These are phyloP conservation scores for Pandion haliaetus DNA, from an alignment of 2,113 vertebrate species.

Conservation along the genomic window DNA sequence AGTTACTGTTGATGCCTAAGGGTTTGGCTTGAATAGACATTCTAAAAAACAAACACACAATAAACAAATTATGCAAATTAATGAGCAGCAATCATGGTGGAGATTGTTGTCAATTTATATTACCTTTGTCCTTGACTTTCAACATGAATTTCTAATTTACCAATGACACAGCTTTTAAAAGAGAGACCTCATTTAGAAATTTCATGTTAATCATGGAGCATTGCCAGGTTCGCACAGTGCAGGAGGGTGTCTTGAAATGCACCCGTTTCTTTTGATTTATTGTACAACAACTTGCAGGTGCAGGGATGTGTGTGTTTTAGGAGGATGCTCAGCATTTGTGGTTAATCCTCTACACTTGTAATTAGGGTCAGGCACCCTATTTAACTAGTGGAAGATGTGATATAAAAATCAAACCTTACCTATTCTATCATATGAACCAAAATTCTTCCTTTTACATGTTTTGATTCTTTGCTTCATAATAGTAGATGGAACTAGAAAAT, in stretches of 20 bases:
- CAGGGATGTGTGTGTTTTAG: background rate
- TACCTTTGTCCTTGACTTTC: conserved; percentile 5
- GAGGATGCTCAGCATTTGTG: background rate
- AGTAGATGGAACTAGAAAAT: background rate
- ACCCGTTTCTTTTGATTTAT: background rate
- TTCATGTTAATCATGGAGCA: background rate
- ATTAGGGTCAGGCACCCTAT: background rate
- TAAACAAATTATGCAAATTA: conserved; percentile 39
- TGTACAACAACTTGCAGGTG: background rate
- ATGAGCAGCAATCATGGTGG: background rate
- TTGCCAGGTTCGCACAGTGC: background rate
- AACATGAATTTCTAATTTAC: background rate
- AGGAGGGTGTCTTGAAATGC: background rate
- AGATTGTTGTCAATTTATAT: background rate
- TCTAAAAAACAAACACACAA: conserved; percentile 1
- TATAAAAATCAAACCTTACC: background rate
- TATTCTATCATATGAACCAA: background rate
- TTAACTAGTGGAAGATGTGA: background rate
- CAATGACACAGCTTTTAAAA: background rate
- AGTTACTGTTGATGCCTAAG: background rate
- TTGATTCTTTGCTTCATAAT: background rate
- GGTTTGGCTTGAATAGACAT: background rate
- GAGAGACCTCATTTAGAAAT: background rate
- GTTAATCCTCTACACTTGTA: background rate
- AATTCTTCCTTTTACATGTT: background rate